Percentiles rank a stretch among this genome's conserved stretches.
phyloP scores from a whole-genome alignment of 2,888 invertebrate genomes.

The Ormyrus thymus region DNA sequence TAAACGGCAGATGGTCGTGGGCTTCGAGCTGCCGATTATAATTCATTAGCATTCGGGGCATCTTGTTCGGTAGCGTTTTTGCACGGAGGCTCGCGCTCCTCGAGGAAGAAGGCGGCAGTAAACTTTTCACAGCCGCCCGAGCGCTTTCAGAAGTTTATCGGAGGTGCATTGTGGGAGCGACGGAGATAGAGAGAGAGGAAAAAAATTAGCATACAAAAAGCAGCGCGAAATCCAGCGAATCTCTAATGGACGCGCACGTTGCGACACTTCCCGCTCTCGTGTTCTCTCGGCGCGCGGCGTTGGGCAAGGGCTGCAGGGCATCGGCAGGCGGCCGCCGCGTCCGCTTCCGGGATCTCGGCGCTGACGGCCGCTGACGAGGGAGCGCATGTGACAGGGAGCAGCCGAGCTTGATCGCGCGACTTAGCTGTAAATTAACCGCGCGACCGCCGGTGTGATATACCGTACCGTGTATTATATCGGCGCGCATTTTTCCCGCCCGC shows the following conservation, averaged over 20 bases:
- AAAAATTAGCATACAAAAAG: too few relatives aligned
- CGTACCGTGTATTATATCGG: conserved; percentile 11
- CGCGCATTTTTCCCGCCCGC: not conserved
- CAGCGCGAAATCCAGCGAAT: too few relatives aligned
- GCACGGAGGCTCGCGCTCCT: too few relatives aligned
- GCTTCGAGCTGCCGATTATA: not conserved
- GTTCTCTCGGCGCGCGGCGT: too few relatives aligned
- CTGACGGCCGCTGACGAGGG: not conserved
- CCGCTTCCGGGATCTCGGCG: conserved; percentile 31
- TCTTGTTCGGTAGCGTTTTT: too few relatives aligned
- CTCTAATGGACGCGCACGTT: not conserved
- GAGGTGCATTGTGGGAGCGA: too few relatives aligned
- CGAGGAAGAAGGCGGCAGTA: too few relatives aligned
- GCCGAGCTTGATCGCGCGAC: conserved; percentile 34
- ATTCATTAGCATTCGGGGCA: too few relatives aligned
- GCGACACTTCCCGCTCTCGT: not conserved
- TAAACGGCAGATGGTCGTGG: not conserved
- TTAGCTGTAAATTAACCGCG: conserved; percentile 62
- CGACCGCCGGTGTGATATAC: conserved; percentile 25
- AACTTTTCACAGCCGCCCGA: too few relatives aligned
- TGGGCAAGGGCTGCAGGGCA: too few relatives aligned
- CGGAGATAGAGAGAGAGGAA: too few relatives aligned
- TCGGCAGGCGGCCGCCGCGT: not conserved
- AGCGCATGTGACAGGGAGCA: conserved; percentile 29
- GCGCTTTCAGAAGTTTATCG: too few relatives aligned